phyloP scores from a whole-genome alignment of 2,888 invertebrate species.

The Sphaerophoria taeniata region DNA sequence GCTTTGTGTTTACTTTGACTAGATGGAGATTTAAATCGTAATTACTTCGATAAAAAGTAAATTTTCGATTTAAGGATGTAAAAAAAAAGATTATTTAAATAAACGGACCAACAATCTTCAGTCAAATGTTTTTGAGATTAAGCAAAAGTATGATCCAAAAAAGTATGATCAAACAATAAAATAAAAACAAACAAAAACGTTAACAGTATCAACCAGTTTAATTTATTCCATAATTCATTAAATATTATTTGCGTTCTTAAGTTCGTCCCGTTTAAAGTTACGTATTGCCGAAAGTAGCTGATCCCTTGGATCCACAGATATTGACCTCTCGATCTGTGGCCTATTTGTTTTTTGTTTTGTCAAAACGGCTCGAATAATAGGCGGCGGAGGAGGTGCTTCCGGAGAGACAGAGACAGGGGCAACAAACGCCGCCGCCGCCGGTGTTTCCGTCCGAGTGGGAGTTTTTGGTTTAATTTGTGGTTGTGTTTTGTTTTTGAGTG shows the following conservation, averaged over 20 bases:
- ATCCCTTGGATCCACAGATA: slow-evolving; percentile 85
- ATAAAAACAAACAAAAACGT: neutral
- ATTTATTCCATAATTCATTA: slow-evolving; percentile 15
- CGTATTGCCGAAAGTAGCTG: slow-evolving; percentile 88
- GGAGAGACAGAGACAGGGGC: neutral
- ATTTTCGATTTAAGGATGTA: no score
- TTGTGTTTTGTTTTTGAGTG: slow-evolving; percentile 67
- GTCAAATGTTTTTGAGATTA: no score
- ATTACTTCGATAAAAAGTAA: no score
- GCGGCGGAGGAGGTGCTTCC: slow-evolving; percentile 53
- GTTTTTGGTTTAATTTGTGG: slow-evolving; percentile 78
- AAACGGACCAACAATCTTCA: no score
- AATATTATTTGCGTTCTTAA: slow-evolving; percentile 75
- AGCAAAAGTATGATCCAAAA: no score
- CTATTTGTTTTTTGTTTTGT: slow-evolving; percentile 73
- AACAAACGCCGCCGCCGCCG: slow-evolving; percentile 12
- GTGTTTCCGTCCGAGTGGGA: slow-evolving; percentile 11
- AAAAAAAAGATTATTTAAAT: no score
- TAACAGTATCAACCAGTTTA: slow-evolving; percentile 15
- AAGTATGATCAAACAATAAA: no score
- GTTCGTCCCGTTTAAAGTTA: slow-evolving; percentile 85
- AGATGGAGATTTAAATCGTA: no score
- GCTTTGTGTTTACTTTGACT: no score
- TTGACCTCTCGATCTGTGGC: slow-evolving; percentile 36
- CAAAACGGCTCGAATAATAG: slow-evolving; percentile 74